Evolutionary conservation across 1,140 invertebrate species (phyloP), one percentile per base, ranked within the genome.

Genomic region (Drosophila ambigua): DNA sequence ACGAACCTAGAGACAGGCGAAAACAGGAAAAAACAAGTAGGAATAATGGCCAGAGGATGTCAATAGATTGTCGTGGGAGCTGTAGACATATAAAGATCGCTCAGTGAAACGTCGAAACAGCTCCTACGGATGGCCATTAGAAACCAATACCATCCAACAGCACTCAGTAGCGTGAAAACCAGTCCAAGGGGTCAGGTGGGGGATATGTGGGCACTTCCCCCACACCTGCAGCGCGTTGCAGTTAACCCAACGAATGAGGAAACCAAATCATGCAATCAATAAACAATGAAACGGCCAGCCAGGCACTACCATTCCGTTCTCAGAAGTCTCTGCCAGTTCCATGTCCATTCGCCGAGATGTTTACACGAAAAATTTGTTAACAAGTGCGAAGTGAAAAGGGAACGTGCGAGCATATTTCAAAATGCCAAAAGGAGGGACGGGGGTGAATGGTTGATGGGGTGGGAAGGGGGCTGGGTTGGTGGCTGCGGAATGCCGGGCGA

Each of bases 331-430:
- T 74, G 4, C 8, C 16, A 23, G 24, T 28, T 41, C 31, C 45
- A 23, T 31, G 20, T 41, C 31, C 45, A 31, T 31, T 71, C 61
- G 4, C 46, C 16, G 23, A 23, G 51, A 53, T 74, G 77, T 81
- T 75, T 87, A 87, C 79, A 75, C 44, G 45, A 15, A 61, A 66
- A 69, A 88, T 83, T 88, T 88, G 79, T 88, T 83, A 88, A 89
- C 84, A 88, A 88, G 79, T 83, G 83, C 65, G 76, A 83, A 77
- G 68, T 84, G 67, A 77, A 74, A 63, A 59, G 58, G 58, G 64
- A 15, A n/a, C 41, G 26, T 57, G 13, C 9, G 24, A 41, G 43
- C n/a, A 60, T 62, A 77, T 79, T 79, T 72, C 77, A 65, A 77
- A 77, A 79, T 73, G 58, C 73, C 68, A 76, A 63, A 77, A 69